These are phyloP conservation scores for Albula glossodonta DNA, from an alignment of 2,113 vertebrate genomes.

Conservation along the genomic window DNA sequence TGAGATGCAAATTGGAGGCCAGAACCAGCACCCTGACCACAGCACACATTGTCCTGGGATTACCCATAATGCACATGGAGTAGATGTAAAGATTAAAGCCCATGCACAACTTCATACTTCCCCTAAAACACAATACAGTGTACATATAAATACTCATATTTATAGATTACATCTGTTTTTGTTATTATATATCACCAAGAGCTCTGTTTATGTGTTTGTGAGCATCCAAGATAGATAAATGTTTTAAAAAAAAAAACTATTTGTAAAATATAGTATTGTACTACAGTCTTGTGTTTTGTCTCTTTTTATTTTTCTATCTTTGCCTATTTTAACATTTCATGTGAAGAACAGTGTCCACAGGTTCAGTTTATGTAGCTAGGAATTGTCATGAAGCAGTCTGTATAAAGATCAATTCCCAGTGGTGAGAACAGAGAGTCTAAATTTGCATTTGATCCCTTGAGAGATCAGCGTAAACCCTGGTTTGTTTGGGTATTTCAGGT, in stretches of 20 bases:
- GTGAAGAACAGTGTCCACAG: background rate
- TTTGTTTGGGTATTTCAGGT: background rate
- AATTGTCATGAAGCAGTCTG: background rate
- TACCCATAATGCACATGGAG: slow-evolving; percentile 28
- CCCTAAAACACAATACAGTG: background rate
- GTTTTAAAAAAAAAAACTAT: background rate
- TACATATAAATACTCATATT: background rate
- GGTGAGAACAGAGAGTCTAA: background rate
- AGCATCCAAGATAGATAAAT: background rate
- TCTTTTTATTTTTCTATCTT: background rate
- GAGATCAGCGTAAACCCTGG: background rate
- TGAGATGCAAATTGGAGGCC: slow-evolving; percentile 20
- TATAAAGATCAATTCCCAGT: background rate
- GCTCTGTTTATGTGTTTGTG: background rate
- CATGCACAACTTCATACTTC: background rate
- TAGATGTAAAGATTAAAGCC: no score
- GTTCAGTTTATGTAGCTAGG: background rate
- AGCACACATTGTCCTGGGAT: slow-evolving; percentile 9
- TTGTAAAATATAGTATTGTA: no score
- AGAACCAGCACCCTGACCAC: background rate
- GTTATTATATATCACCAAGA: background rate
- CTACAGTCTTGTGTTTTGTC: background rate
- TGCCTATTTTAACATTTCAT: background rate
- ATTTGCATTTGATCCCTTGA: background rate
- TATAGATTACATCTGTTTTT: background rate